Conservation (phyloP, 2,113 vertebrate genomes). For the Eulemur macaco region DNA sequence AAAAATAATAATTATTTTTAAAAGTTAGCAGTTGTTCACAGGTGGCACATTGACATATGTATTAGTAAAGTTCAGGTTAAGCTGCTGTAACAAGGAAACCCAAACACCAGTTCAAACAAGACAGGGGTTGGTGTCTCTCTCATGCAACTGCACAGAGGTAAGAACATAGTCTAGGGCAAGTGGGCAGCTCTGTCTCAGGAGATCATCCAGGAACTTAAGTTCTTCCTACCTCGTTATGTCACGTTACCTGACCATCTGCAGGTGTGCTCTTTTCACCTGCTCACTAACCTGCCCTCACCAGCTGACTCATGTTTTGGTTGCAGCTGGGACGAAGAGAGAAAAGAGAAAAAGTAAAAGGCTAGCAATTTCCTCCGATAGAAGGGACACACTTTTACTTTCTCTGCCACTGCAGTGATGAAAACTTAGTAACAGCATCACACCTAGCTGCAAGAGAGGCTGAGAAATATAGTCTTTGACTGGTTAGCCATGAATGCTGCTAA, state of each 20-base stretch:
- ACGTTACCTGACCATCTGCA: rapidly evolving
- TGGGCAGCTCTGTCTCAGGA: background rate
- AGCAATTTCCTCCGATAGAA: background rate
- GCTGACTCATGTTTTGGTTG: background rate
- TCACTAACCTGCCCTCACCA: background rate
- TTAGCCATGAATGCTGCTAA: background rate
- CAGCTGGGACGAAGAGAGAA: background rate
- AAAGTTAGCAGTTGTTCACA: background rate
- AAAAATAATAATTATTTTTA: too few relatives aligned
- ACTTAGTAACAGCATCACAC: rapidly evolving
- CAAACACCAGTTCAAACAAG: background rate
- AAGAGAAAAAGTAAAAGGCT: background rate
- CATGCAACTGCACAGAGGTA: rapidly evolving
- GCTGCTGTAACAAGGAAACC: background rate
- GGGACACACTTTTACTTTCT: background rate
- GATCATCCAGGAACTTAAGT: background rate
- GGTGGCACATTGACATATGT: background rate
- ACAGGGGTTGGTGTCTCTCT: rapidly evolving
- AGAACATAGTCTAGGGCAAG: background rate
- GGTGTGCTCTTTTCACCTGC: background rate
- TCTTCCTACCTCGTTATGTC: rapidly evolving
- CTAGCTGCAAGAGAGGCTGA: background rate
- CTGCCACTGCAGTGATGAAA: background rate
- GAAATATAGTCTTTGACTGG: background rate
- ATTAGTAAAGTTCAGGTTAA: background rate